A percentile compares a stretch with the other conserved stretches of the same genome.
Evolutionary conservation across 1,140 invertebrate species (phyloP).

Genomic region (Parapsyche elsis): DNA sequence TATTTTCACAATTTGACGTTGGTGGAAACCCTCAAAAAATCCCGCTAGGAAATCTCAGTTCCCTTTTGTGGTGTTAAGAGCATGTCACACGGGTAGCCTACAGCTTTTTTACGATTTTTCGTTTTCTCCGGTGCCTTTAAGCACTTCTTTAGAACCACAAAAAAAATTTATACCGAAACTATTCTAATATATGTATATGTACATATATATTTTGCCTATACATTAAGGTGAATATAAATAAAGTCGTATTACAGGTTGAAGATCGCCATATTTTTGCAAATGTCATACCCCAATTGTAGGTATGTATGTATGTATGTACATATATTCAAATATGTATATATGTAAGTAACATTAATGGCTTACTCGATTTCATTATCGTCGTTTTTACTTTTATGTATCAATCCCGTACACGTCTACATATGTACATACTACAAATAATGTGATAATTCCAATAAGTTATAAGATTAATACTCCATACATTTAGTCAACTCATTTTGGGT

Average conservation of each 20-base stretch:
- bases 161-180: slow-evolving; percentile 11
- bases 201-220: too few relatives aligned
- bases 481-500: background rate
- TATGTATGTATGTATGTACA: too few relatives aligned
- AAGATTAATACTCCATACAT: too few relatives aligned
- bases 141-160: slow-evolving; percentile 10
- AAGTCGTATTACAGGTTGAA: too few relatives aligned
- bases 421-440: background rate
- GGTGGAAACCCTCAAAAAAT: background rate
- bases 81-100: slow-evolving; percentile 4
- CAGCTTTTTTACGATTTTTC: slow-evolving; percentile 33
- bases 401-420: too few relatives aligned
- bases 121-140: slow-evolving; percentile 1
- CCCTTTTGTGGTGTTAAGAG: slow-evolving; percentile 22
- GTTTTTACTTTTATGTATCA: too few relatives aligned
- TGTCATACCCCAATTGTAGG: background rate
- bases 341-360: too few relatives aligned
- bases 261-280: background rate
- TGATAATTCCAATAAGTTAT: too few relatives aligned
- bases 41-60: background rate
- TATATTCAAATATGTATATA: too few relatives aligned
- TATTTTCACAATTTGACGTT: background rate
- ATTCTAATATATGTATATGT: background rate
- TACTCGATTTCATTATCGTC: too few relatives aligned
- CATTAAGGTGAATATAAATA: too few relatives aligned